Percentiles rank a stretch among this genome's conserved stretches.
These are phyloP conservation scores for Papilio polyxenes DNA, from an alignment of 1,140 invertebrate species.

Conservation along the genomic window DNA sequence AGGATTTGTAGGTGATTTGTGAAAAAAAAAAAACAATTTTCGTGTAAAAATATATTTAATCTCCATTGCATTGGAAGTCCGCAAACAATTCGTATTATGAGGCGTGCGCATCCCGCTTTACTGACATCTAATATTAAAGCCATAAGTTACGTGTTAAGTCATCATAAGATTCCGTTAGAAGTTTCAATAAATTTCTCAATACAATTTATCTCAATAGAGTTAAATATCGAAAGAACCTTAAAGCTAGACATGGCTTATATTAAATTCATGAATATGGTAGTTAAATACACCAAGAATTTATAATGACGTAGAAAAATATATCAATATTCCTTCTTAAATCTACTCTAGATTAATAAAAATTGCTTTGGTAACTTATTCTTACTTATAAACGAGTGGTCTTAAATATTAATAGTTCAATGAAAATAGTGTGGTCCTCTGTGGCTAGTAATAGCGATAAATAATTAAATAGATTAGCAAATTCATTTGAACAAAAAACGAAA, in stretches of 20 bases:
- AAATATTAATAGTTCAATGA: constrained; percentile 41
- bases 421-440: constrained; percentile 39
- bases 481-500: neutral
- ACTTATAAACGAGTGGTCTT: constrained; percentile 50
- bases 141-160: constrained; percentile 69
- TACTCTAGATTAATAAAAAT: constrained; percentile 60
- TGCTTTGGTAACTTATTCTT: constrained; percentile 78
- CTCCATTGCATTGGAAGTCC: constrained; percentile 65
- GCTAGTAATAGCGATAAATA: constrained; percentile 2
- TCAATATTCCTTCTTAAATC: constrained; percentile 51
- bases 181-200: constrained; percentile 51
- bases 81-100: constrained; percentile 65
- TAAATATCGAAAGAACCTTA: constrained; percentile 63
- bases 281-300: constrained; percentile 43
- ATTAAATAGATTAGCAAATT: neutral
- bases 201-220: constrained; percentile 70
- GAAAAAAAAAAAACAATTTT: constrained; percentile 64
- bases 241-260: constrained; percentile 54
- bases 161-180: constrained; percentile 63
- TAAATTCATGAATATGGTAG: constrained; percentile 47
- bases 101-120: constrained; percentile 37
- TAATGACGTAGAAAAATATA: constrained; percentile 65
- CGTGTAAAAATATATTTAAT: constrained; percentile 78
- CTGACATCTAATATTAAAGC: constrained; percentile 73
- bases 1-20: constrained; percentile 49